Percentiles rank a stretch among this genome's conserved stretches.
Conservation (phyloP, 2,797 vertebrate genomes). For the Podargus strigoides region DNA sequence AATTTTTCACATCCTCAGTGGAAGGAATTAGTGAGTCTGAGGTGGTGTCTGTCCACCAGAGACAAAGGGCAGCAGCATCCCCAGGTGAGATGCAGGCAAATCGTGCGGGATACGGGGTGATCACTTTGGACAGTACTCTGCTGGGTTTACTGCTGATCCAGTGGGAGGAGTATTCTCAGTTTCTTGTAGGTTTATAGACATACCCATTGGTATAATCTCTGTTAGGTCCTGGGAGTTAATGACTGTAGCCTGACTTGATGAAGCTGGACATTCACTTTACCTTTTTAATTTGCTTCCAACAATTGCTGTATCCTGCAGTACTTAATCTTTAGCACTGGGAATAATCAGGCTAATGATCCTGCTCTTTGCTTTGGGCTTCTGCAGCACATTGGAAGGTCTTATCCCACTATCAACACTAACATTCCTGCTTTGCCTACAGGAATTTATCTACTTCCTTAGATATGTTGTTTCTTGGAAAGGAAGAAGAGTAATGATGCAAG, state of each 20-base stretch:
- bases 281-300: neutral
- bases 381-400: neutral
- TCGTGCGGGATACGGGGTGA: rapidly evolving
- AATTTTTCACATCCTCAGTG: neutral
- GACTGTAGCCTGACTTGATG: neutral
- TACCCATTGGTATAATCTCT: neutral
- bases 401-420: neutral
- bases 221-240: neutral
- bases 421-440: neutral
- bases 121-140: neutral
- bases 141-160: neutral
- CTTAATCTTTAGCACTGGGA: neutral
- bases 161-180: neutral
- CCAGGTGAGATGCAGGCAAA: neutral
- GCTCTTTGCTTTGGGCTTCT: neutral
- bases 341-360: neutral
- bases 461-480: neutral
- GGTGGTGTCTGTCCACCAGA: neutral
- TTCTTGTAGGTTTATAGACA: neutral
- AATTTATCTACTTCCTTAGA: neutral
- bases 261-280: neutral
- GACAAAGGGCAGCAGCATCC: neutral
- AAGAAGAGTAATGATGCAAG: neutral
- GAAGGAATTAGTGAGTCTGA: neutral
- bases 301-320: neutral